phyloP scores from a whole-genome alignment of 2,113 vertebrate genomes.

The Pterocles orientalis region DNA sequence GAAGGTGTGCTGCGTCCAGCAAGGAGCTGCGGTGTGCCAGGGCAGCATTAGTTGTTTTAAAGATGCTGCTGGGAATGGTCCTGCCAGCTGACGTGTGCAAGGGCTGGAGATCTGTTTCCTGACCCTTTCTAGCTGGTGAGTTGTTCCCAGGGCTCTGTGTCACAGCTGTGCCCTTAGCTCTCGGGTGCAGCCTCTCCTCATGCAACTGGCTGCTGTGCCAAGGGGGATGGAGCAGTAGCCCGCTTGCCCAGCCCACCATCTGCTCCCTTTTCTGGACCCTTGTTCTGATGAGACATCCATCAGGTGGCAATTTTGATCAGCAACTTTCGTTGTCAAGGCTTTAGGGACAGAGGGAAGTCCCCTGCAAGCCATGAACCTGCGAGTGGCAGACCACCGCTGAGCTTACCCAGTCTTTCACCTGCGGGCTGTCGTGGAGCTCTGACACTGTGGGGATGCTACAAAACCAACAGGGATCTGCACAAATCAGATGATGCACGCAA shows the following conservation, averaged over 20 bases:
- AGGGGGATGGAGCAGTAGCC: neutral
- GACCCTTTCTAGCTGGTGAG: neutral
- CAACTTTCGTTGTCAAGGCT: neutral
- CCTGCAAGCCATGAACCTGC: neutral
- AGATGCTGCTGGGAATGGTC: neutral
- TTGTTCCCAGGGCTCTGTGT: neutral
- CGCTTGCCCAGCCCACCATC: neutral
- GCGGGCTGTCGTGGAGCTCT: neutral
- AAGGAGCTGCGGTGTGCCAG: neutral
- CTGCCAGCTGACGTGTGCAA: neutral
- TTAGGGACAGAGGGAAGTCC: neutral
- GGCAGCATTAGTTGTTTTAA: neutral
- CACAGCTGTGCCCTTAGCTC: neutral
- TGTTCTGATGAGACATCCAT: neutral
- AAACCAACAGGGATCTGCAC: slow-evolving; percentile 48
- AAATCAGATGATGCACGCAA: neutral
- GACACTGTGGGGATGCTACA: neutral
- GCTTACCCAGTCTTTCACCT: neutral
- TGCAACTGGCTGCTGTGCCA: neutral
- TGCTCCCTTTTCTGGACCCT: neutral
- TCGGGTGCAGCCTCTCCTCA: rapidly evolving
- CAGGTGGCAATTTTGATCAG: neutral
- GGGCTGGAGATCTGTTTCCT: neutral
- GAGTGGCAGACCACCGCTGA: neutral
- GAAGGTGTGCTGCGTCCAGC: neutral